Evolutionary conservation across 2,888 invertebrate species (phyloP).

Genomic region (Anarsia innoxiella): DNA sequence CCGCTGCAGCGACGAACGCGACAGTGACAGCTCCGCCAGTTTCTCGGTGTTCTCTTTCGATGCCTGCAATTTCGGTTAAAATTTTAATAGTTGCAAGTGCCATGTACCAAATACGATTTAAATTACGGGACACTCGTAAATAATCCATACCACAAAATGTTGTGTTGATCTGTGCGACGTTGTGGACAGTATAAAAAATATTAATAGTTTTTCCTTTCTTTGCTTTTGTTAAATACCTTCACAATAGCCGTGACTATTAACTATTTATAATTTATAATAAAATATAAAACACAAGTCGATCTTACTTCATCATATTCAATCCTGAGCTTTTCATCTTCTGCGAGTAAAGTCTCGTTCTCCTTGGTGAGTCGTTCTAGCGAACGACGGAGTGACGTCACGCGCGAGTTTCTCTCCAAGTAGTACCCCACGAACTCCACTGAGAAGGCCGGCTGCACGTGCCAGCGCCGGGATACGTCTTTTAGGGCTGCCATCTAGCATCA

Average conservation of each 20-base stretch:
- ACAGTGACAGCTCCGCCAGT: conserved; percentile 72
- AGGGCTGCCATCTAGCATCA: conserved; percentile 83
- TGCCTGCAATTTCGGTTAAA: no score
- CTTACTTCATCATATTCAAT: conserved; percentile 84
- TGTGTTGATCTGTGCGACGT: no score
- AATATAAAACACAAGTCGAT: background rate
- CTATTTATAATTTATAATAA: background rate
- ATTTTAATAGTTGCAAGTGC: no score
- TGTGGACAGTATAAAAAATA: no score
- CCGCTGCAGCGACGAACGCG: conserved; percentile 77
- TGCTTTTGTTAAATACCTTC: no score
- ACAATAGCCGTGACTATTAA: no score
- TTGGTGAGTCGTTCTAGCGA: conserved; percentile 84
- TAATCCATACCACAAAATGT: no score
- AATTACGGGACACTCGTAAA: no score
- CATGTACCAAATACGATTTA: no score
- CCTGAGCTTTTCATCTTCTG: conserved; percentile 85
- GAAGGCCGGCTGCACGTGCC: conserved; percentile 96
- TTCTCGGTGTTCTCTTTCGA: conserved; percentile 77
- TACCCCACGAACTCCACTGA: conserved; percentile 96
- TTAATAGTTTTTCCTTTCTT: no score
- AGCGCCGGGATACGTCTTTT: conserved; percentile 91
- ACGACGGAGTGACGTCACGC: conserved; percentile 85
- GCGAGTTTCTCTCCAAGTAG: conserved; percentile 90
- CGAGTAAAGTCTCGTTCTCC: conserved; percentile 82